Conservation (phyloP, 2,888 invertebrate genomes). For the Drosophila paranaensis region DNA sequence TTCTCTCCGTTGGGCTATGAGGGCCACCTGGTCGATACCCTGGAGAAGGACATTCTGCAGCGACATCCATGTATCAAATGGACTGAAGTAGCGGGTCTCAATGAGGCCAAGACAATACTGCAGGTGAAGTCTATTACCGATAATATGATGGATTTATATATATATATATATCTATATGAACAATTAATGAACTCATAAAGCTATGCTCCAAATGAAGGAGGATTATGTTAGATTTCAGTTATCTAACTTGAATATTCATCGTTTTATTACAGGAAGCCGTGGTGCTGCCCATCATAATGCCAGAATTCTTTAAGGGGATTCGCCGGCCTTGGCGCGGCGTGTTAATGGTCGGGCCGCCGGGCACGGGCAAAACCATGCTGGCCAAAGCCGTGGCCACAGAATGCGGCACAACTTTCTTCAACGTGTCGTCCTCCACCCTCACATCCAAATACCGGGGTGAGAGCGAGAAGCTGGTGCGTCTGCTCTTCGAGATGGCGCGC, state of each 20-base stretch:
- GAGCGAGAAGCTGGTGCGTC: conserved; percentile 93
- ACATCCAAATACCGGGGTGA: conserved; percentile 96
- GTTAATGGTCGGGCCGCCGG: conserved; percentile 86
- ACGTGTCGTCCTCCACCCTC: conserved; percentile 93
- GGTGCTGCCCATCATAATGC: conserved; percentile 93
- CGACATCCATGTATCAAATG: conserved; percentile 93
- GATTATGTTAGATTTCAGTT: too few species aligned
- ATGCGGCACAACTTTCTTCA: conserved; percentile 94
- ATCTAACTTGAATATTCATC: background rate
- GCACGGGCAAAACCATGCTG: conserved; percentile 92
- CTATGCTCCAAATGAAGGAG: too few species aligned
- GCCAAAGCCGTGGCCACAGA: conserved; percentile 96
- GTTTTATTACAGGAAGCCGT: conserved; percentile 89
- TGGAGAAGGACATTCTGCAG: conserved; percentile 94
- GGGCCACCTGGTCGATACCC: conserved; percentile 90
- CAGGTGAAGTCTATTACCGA: conserved; percentile 83
- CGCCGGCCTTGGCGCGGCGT: conserved; percentile 90
- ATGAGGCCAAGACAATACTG: conserved; percentile 90
- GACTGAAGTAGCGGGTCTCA: conserved; percentile 90
- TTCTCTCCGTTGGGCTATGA: conserved; percentile 89
- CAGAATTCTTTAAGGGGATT: conserved; percentile 95
- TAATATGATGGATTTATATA: too few species aligned
- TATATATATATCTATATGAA: too few species aligned
- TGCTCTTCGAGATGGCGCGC: conserved; percentile 95
- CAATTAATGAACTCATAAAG: too few species aligned